Base-by-base conservation (phyloP, 2,113 vertebrate species). In the Tretioscincus oriximinensis region DNA sequence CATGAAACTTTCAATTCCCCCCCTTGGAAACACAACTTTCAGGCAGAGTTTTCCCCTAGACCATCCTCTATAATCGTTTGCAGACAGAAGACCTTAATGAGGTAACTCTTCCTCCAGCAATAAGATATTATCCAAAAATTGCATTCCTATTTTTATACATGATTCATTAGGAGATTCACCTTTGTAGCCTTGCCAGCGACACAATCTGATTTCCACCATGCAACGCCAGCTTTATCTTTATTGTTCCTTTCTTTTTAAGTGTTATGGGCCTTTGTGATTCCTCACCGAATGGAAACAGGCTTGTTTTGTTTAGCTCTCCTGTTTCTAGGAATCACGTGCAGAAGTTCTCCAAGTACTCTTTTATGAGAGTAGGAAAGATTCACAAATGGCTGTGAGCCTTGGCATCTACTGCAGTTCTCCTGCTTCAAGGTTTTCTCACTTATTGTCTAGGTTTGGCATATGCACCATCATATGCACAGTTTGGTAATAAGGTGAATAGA, bases 111-210 rank as follows among this genome's bases (percentile, higher is more conserved):
- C 79, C 79, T 83, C 70, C 74, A 45, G 0, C n/a, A 60, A 45
- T 41, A 77, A 9, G 78, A 63, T 51, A n/a, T 21, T 47, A 85
- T 10, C 1, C 88, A 91, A 85, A 90, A 90, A 89, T 91, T 84
- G 82, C 87, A 88, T 74, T 87, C 69, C 66, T 68, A 0, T 21
- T 71, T 45, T 0, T 47, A 1, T 69, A 80, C 86, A 83, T 79
- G 78, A 2, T 81, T 82, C 77, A 82, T 84, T 81, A 22, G 26
- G 74, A 90, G 84, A 24, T 82, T 61, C 18, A 60, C 73, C 28
- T 35, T 61, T 77, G 77, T 78, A 80, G 35, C 0, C 24, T 26
- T 73, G 77, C 81, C 76, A 2, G 1, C 60, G 69, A 24, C 26
- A 22, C 60, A 58, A 21, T 1, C 20, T 51, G 1, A 64, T 83